These are phyloP conservation scores for Sapayoa aenigma DNA, from an alignment of 2,113 vertebrate species.

Conservation along the genomic window DNA sequence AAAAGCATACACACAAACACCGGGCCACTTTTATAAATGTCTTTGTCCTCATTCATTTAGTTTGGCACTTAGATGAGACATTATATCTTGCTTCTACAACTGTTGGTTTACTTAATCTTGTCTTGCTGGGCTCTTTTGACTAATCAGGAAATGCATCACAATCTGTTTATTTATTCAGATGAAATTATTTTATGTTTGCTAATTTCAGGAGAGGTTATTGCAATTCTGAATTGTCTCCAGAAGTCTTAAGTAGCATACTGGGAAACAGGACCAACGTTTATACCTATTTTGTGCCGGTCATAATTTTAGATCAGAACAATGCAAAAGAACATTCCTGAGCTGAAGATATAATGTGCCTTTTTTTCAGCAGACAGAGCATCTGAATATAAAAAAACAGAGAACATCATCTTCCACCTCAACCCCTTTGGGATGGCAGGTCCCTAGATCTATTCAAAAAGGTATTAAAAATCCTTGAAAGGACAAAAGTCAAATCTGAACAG, in stretches of 20 bases:
- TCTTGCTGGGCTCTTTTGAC: not conserved
- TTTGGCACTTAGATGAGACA: not conserved
- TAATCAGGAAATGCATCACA: constrained; percentile 14
- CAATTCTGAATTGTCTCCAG: not conserved
- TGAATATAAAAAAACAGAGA: not conserved
- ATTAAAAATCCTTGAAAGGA: not conserved
- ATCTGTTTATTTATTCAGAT: not conserved
- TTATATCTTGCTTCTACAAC: not conserved
- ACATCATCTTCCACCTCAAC: not conserved
- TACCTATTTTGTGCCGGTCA: not conserved
- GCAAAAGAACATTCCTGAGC: not conserved
- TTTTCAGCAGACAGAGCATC: not conserved
- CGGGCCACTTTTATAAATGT: not conserved
- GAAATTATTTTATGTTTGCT: not conserved
- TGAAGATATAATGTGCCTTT: not conserved
- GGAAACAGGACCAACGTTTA: not conserved
- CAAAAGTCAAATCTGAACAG: not conserved
- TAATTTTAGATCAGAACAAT: not conserved
- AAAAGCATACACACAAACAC: not conserved
- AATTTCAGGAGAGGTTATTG: not conserved
- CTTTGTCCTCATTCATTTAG: not conserved
- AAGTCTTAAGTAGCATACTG: not conserved
- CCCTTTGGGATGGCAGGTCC: not conserved
- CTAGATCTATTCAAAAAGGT: not conserved
- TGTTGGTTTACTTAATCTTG: not conserved